A percentile compares a stretch with the other conserved stretches of the same genome.
phyloP scores from a whole-genome alignment of 2,888 invertebrate species.

The Dryadula phaetusa region DNA sequence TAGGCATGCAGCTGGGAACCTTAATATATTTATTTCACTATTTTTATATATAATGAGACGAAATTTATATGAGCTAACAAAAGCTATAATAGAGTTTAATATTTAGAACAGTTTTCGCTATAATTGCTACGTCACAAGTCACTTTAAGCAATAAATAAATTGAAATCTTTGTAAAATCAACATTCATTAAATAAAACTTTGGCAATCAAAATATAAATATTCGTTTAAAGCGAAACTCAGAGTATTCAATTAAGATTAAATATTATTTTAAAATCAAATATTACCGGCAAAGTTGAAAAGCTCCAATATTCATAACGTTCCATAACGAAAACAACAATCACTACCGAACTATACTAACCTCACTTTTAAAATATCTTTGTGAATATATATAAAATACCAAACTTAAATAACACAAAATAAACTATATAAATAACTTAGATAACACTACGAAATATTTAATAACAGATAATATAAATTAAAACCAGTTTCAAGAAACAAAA shows the following conservation, averaged over 20 bases:
- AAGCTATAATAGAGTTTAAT: neutral
- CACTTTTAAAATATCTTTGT: conserved; percentile 7
- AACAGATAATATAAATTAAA: conserved; percentile 11
- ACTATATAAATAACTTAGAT: neutral
- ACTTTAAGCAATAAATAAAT: conserved; percentile 7
- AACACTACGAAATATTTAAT: neutral
- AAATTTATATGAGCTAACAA: neutral
- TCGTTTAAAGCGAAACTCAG: conserved; percentile 2
- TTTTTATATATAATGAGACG: neutral
- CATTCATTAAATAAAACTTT: conserved; percentile 9
- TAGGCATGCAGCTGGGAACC: too few relatives aligned
- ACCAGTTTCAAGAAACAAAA: conserved; percentile 11
- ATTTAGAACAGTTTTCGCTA: conserved; percentile 1
- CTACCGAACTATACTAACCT: conserved; percentile 18
- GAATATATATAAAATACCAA: neutral
- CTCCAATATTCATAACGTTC: neutral
- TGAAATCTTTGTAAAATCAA: neutral
- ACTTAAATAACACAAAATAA: neutral
- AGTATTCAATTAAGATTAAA: neutral
- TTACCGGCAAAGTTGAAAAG: conserved; percentile 4
- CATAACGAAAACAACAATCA: neutral
- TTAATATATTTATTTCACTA: neutral
- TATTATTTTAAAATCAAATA: conserved; percentile 10
- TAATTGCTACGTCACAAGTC: conserved; percentile 8
- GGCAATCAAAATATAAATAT: conserved; percentile 15